Conservation (phyloP, 1,140 invertebrate species). For the Drosophila auraria region DNA sequence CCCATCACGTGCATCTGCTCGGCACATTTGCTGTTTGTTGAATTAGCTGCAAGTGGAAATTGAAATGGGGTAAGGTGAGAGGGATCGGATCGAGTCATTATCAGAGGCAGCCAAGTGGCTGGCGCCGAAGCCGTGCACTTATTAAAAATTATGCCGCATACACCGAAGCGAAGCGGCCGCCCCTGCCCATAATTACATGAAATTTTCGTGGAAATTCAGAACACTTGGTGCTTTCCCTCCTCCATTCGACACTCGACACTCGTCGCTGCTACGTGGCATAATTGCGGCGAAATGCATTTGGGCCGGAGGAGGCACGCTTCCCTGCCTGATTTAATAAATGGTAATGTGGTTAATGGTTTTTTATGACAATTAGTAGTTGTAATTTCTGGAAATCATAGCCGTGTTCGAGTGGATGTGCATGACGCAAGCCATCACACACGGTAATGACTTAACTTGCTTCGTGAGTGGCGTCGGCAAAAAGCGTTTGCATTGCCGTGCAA, state of each 20-base stretch:
- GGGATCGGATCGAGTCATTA: conserved; percentile 43
- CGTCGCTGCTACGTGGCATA: conserved; percentile 71
- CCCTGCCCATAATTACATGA: conserved; percentile 68
- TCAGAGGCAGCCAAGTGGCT: conserved; percentile 49
- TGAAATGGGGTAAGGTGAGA: conserved; percentile 25
- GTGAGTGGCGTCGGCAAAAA: conserved; percentile 23
- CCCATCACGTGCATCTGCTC: conserved; percentile 55
- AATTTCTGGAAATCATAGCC: conserved; percentile 80
- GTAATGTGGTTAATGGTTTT: conserved; percentile 73
- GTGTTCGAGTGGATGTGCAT: conserved; percentile 48
- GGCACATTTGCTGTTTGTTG: conserved; percentile 42
- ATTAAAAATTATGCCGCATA: conserved; percentile 62
- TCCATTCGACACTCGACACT: conserved; percentile 46
- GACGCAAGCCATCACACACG: conserved; percentile 45
- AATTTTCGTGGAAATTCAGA: conserved; percentile 79
- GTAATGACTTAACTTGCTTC: conserved; percentile 69
- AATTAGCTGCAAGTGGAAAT: conserved; percentile 32
- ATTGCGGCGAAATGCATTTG: conserved; percentile 65
- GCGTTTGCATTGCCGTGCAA: conserved; percentile 18
- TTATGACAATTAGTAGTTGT: conserved; percentile 77
- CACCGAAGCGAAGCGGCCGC: conserved; percentile 20
- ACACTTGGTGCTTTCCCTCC: conserved; percentile 26
- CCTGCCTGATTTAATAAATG: conserved; percentile 73
- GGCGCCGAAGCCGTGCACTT: conserved; percentile 51
- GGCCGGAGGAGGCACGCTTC: conserved; percentile 62